phyloP scores from a whole-genome alignment of 2,888 invertebrate species.

The Leptinotarsa haldemani region DNA sequence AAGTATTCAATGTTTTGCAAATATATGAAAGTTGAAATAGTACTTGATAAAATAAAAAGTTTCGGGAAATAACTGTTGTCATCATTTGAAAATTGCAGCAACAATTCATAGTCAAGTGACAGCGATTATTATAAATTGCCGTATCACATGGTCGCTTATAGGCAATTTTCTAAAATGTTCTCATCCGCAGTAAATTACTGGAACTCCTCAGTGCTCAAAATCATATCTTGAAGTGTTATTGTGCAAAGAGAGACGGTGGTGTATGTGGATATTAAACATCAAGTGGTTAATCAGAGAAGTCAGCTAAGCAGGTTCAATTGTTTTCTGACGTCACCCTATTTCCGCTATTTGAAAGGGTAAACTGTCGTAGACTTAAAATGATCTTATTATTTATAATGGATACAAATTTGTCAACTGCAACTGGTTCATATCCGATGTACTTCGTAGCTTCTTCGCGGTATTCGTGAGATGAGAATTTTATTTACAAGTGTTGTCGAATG shows the following conservation, averaged over 20 bases:
- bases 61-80: neutral
- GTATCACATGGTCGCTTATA: constrained; percentile 31
- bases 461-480: neutral
- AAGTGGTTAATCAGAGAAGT: constrained; percentile 40
- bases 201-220: constrained; percentile 25
- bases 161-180: constrained; percentile 40
- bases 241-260: constrained; percentile 29
- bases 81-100: constrained; percentile 6
- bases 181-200: constrained; percentile 38
- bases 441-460: neutral
- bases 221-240: constrained; percentile 17
- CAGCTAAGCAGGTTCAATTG: constrained; percentile 49
- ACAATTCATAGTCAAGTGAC: constrained; percentile 23
- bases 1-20: too few relatives aligned
- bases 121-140: constrained; percentile 35
- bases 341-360: constrained; percentile 55
- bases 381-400: constrained; percentile 59
- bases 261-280: constrained; percentile 31
- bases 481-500: neutral
- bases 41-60: too few relatives aligned
- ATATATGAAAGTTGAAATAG: too few relatives aligned
- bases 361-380: constrained; percentile 54
- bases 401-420: constrained; percentile 55
- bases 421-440: constrained; percentile 40
- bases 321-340: constrained; percentile 54